A percentile compares a stretch with the other conserved stretches of the same genome.
Conservation (phyloP, 2,888 invertebrate genomes). For the Gymnoscelis rufifasciata region DNA sequence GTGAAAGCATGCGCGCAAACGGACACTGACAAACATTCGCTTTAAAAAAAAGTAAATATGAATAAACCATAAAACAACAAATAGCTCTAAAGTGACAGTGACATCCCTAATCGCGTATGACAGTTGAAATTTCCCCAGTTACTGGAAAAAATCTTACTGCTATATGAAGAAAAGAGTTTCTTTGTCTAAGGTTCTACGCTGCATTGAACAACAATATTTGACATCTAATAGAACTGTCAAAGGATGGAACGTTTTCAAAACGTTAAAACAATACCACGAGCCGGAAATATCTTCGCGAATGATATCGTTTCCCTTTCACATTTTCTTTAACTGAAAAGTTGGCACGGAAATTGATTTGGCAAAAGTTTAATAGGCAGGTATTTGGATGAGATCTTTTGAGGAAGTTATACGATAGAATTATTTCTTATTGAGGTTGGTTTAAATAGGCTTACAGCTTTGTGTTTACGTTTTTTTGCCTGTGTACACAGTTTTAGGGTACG, state of each 20-base stretch:
- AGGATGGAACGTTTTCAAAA: constrained; percentile 6
- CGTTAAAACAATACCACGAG: not conserved
- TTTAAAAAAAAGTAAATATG: no score
- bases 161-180: no score
- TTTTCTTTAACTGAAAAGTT: not conserved
- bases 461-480: no score
- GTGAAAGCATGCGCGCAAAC: no score
- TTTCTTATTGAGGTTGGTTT: not conserved
- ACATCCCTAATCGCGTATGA: constrained; percentile 20
- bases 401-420: not conserved
- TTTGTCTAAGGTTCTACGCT: constrained; percentile 22
- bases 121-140: constrained; percentile 24
- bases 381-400: no score
- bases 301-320: not conserved
- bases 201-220: constrained; percentile 24
- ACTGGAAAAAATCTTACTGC: constrained; percentile 25
- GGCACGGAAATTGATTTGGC: not conserved
- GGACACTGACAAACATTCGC: no score
- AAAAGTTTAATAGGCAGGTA: not conserved
- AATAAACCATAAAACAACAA: no score
- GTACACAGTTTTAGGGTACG: no score
- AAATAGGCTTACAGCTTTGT: no score
- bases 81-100: no score
- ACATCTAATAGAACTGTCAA: constrained; percentile 19
- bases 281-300: not conserved